Evolutionary conservation across 2,888 invertebrate genomes (phyloP), one percentile per base, ranked within the genome.

Genomic region (Parnassius orleans): DNA sequence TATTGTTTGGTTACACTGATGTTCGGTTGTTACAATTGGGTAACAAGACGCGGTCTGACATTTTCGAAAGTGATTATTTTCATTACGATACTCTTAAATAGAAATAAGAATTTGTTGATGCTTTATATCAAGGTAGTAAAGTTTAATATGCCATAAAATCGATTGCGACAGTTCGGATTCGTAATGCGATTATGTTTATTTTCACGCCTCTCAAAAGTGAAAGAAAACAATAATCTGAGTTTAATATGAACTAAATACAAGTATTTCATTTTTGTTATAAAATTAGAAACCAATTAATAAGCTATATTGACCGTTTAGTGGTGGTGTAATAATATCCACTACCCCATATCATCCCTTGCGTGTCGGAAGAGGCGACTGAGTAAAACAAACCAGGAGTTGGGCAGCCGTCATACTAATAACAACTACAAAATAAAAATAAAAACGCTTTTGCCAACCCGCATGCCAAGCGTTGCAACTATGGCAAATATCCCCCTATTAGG

Each of bases 41-140:
- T 65, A 66, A 68, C 48, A 42, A 33, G 62, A 70, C 67, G 55
- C 53, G 19, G 66, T 66, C 65, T 70, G 65, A 70, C 68, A 66
- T 70, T 70, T 68, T 59, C 24, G 55, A 63, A 52, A 51, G 50
- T 51, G 53, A 54, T 64, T 65, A 60, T 65, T 64, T 57, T 50
- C 53, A 61, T 53, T 47, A 57, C 60, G 57, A 60, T 44, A 46
- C 58, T 10, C 54, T 57, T 54, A 9, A n/a, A 14, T 62, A 44
- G 19, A 19, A 48, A 59, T 41, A 41, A 52, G 14, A 14, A 10
- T 47, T 12, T 48, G 19, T 5, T 53, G 9, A 1, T n/a, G 9
- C 10, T 41, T 60, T 60, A 60, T 44, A 14, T 1, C 60, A 9
- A 33, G 42, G 60, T 44, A n/a, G 19, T 58, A 58, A 12, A 41